Percentiles rank a stretch among this genome's conserved stretches.
These are phyloP conservation scores for Apodemus agrarius DNA, from an alignment of 2,797 vertebrate species.

Conservation along the genomic window DNA sequence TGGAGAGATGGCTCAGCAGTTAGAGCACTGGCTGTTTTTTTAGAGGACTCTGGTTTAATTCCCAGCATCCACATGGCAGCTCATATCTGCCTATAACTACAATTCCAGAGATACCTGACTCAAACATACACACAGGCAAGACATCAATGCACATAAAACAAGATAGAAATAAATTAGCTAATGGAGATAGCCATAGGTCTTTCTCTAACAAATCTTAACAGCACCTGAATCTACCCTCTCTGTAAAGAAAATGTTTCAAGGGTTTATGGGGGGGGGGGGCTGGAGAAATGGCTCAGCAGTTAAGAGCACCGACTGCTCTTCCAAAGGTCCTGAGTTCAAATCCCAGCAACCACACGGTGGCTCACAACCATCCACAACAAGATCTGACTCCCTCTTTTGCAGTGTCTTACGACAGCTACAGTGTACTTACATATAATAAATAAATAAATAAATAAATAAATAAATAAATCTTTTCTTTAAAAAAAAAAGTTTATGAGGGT, in stretches of 20 bases:
- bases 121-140: too few species aligned
- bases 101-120: neutral
- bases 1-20: neutral
- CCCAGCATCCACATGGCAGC: neutral
- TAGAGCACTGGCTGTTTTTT: neutral
- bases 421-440: too few species aligned
- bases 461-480: too few species aligned
- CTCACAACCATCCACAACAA: too few species aligned
- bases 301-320: too few species aligned
- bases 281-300: too few species aligned
- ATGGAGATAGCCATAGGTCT: neutral
- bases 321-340: too few species aligned
- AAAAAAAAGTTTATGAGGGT: too few species aligned
- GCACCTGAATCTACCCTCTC: neutral
- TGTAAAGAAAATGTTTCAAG: neutral
- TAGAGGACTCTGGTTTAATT: neutral
- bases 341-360: too few species aligned
- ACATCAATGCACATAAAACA: neutral
- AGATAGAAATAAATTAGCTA: neutral
- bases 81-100: neutral
- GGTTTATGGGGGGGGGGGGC: neutral
- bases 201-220: conserved; percentile 13
- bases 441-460: too few species aligned
- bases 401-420: too few species aligned
- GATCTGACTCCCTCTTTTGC: too few species aligned